These are phyloP conservation scores for Rhamphomyia laevipes DNA, from an alignment of 2,888 invertebrate genomes.

Conservation along the genomic window DNA sequence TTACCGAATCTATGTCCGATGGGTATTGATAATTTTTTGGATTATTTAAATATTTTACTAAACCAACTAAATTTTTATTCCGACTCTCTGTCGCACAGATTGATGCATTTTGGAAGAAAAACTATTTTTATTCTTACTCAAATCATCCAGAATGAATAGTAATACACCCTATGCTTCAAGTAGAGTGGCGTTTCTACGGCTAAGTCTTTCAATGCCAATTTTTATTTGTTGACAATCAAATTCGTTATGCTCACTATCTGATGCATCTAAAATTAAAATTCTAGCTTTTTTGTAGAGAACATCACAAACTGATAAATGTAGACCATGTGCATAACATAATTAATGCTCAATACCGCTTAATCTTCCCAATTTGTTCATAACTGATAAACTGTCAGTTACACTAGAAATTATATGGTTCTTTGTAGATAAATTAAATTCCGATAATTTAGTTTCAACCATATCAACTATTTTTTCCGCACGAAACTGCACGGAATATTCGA, in stretches of 20 bases:
- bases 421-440: constrained; percentile 1
- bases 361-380: background rate
- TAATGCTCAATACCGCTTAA: constrained; percentile 1
- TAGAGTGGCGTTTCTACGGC: too few relatives aligned
- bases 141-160: too few relatives aligned
- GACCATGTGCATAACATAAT: constrained; percentile 3
- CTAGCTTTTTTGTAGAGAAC: background rate
- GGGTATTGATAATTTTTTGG: too few relatives aligned
- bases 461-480: background rate
- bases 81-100: background rate
- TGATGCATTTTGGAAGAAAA: too few relatives aligned
- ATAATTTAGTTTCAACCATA: background rate
- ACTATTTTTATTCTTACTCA: background rate
- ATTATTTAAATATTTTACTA: background rate
- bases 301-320: background rate
- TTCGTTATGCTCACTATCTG: background rate
- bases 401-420: background rate
- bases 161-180: too few relatives aligned
- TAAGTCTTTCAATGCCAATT: too few relatives aligned
- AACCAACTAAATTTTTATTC: background rate
- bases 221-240: background rate
- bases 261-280: background rate
- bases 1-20: background rate
- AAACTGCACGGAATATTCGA: background rate
- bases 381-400: background rate